Percentiles rank a stretch among this genome's conserved stretches.
phyloP scores from a whole-genome alignment of 2,113 vertebrate genomes.

The Sprattus sprattus region DNA sequence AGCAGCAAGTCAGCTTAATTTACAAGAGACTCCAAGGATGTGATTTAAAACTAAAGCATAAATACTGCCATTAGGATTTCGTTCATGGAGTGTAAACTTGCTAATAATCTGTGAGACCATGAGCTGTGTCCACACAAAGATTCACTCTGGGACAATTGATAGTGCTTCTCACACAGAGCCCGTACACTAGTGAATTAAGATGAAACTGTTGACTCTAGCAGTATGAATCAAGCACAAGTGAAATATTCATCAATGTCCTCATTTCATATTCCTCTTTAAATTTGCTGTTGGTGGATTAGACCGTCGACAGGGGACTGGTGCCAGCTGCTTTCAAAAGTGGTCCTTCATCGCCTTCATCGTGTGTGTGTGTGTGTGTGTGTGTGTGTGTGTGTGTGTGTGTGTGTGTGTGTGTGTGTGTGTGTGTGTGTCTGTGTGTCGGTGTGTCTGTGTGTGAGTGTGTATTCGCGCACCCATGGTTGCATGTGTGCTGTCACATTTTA shows the following conservation, averaged over 20 bases:
- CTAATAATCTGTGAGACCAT: not conserved
- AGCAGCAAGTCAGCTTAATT: not conserved
- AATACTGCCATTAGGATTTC: not conserved
- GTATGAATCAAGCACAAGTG: slow-evolving; percentile 30
- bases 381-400: not conserved
- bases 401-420: not conserved
- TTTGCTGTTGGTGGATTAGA: slow-evolving; percentile 13
- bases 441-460: not conserved
- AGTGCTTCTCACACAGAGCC: not conserved
- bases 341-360: not conserved
- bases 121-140: not conserved
- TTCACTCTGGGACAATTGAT: not conserved
- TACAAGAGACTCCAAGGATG: not conserved
- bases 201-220: slow-evolving; percentile 40
- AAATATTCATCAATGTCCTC: slow-evolving; percentile 47
- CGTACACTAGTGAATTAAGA: slow-evolving; percentile 35
- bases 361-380: not conserved
- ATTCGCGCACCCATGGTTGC: not conserved
- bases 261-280: slow-evolving; percentile 39
- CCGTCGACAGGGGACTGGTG: slow-evolving; percentile 13
- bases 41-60: not conserved
- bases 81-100: not conserved
- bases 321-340: slow-evolving; percentile 15
- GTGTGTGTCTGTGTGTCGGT: not conserved
- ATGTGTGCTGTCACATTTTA: slow-evolving; percentile 12